These are phyloP conservation scores for Temnothorax curvispinosus DNA, from an alignment of 1,140 invertebrate species.

Conservation along the genomic window DNA sequence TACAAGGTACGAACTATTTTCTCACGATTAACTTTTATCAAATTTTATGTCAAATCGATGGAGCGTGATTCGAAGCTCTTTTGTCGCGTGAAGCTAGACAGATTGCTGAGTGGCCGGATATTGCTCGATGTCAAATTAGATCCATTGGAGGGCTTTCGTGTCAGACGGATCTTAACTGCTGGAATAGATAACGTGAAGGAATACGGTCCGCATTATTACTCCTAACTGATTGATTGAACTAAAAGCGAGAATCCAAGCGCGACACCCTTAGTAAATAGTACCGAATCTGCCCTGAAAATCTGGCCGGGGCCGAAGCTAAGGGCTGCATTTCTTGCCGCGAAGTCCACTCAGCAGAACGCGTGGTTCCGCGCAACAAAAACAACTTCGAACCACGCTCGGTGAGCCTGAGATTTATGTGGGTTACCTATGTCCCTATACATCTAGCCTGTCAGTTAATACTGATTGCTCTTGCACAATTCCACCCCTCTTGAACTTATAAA, in stretches of 20 bases:
- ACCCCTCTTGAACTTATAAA: slow-evolving; percentile 10
- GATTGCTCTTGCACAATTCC: background rate
- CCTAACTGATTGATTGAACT: background rate
- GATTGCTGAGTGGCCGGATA: background rate
- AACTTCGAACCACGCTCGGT: slow-evolving; percentile 40
- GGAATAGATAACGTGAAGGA: slow-evolving; percentile 6
- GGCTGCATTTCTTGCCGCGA: slow-evolving; percentile 29
- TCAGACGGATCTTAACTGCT: background rate
- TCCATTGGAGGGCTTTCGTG: background rate
- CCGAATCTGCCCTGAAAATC: slow-evolving; percentile 47
- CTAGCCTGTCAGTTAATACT: slow-evolving; percentile 37
- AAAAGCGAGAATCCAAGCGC: background rate
- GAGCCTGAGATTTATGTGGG: slow-evolving; percentile 50
- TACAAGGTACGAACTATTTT: background rate
- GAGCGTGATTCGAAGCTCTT: slow-evolving; percentile 16
- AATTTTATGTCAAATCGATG: background rate
- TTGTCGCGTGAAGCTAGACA: slow-evolving; percentile 22
- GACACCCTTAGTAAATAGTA: slow-evolving; percentile 32
- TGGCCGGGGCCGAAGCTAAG: slow-evolving; percentile 12
- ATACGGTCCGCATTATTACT: slow-evolving; percentile 8
- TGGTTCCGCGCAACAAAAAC: slow-evolving; percentile 43
- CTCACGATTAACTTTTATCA: background rate
- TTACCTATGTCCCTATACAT: slow-evolving; percentile 35
- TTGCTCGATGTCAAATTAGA: slow-evolving; percentile 21
- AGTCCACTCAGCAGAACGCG: slow-evolving; percentile 51